phyloP scores from a whole-genome alignment of 2,113 vertebrate species.

The Varanus salvator region DNA sequence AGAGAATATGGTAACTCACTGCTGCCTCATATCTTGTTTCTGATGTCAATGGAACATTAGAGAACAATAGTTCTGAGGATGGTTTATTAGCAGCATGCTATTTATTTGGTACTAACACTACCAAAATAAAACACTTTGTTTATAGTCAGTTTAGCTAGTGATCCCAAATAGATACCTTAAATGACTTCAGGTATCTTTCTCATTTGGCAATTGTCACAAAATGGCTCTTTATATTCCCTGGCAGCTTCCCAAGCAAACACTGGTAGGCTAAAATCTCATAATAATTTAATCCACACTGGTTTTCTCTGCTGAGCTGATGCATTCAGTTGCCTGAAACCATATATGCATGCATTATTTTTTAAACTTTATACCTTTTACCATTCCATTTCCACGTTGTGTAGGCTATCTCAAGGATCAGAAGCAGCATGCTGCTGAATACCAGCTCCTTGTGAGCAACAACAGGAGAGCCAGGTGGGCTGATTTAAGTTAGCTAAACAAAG shows the following conservation, averaged over 20 bases:
- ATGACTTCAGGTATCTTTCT: background rate
- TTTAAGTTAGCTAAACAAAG: no score
- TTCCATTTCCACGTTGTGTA: no score
- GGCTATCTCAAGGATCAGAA: no score
- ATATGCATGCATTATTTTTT: background rate
- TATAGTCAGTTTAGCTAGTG: background rate
- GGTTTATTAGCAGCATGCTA: fast-evolving
- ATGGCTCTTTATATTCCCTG: background rate
- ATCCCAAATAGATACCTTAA: background rate
- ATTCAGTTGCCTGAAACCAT: background rate
- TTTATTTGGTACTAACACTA: background rate
- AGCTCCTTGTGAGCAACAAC: no score
- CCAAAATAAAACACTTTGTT: background rate
- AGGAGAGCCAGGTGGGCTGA: no score
- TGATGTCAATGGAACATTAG: background rate
- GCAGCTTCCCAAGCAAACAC: background rate
- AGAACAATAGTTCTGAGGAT: background rate
- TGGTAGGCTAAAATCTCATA: background rate
- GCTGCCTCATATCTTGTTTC: slow-evolving; percentile 10
- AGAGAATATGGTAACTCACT: slow-evolving; percentile 13
- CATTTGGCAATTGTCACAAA: background rate
- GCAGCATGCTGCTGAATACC: no score
- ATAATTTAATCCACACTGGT: background rate
- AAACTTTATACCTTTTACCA: no score
- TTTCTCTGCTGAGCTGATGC: background rate